Evolutionary conservation across 2,888 invertebrate species (phyloP).

Genomic region (Baronia brevicornis): DNA sequence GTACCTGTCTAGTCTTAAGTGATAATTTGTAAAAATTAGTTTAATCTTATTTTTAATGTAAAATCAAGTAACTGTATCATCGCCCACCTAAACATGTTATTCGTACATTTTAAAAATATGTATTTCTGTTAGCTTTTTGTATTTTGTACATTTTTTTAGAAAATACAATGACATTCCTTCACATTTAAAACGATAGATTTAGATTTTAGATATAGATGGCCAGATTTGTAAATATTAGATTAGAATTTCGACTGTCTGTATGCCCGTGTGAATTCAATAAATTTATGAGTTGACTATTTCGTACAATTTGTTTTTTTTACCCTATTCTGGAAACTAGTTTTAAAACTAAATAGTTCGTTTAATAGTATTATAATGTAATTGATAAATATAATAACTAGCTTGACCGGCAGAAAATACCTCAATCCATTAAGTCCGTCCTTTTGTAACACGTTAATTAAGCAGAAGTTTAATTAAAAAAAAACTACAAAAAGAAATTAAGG

Average conservation of each 20-base stretch:
- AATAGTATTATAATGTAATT: no score
- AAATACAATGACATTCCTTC: conserved; percentile 51
- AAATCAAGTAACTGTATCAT: conserved; percentile 23
- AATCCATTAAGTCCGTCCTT: no score
- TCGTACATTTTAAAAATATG: conserved; percentile 7
- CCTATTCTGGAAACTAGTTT: conserved; percentile 1
- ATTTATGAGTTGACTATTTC: conserved; percentile 27
- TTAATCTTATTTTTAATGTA: conserved; percentile 30
- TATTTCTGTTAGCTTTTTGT: conserved; percentile 12
- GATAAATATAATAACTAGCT: no score
- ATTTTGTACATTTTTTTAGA: conserved; percentile 10
- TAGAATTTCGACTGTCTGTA: conserved; percentile 32
- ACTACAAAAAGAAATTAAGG: no score
- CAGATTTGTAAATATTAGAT: conserved; percentile 19
- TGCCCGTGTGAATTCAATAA: conserved; percentile 29
- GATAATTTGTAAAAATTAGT: conserved; percentile 24
- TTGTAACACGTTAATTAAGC: no score
- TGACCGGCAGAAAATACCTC: no score
- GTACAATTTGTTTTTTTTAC: conserved; percentile 17
- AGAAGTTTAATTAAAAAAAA: no score
- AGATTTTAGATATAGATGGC: conserved; percentile 29
- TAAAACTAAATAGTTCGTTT: neutral
- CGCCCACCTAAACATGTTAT: conserved; percentile 40
- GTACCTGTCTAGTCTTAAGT: conserved; percentile 73
- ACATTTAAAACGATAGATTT: conserved; percentile 52